A percentile compares a stretch with the other conserved stretches of the same genome.
phyloP scores from a whole-genome alignment of 2,888 invertebrate genomes.

The Apomyelois bistriatella region DNA sequence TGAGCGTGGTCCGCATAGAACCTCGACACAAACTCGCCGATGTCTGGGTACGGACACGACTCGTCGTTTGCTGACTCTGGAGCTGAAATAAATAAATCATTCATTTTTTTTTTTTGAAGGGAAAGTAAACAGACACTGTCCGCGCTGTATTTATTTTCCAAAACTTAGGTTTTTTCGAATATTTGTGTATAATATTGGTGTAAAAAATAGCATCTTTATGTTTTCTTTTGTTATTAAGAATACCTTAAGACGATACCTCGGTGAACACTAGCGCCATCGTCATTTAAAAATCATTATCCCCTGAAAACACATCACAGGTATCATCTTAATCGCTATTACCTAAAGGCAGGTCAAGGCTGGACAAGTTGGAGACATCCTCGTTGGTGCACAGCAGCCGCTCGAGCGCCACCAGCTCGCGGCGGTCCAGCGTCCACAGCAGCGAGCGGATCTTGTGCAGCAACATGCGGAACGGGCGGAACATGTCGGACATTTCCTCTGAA shows the following conservation, averaged over 20 bases:
- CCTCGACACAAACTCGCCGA: conserved; percentile 84
- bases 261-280: no score
- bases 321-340: no score
- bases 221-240: no score
- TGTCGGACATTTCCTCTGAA: conserved; percentile 92
- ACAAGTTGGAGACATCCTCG: conserved; percentile 84
- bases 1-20: conserved; percentile 86
- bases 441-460: conserved; percentile 95
- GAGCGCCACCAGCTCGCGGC: conserved; percentile 90
- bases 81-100: conserved; percentile 31
- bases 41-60: conserved; percentile 72
- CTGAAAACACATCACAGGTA: no score
- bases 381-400: conserved; percentile 95
- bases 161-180: no score
- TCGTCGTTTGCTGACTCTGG: conserved; percentile 45
- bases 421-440: conserved; percentile 91
- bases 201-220: no score
- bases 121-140: no score
- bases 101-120: no score
- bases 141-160: no score
- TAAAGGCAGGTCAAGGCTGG: conserved; percentile 60
- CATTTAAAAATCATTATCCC: no score
- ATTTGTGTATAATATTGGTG: no score
- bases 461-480: conserved; percentile 97
- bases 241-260: no score